A percentile compares a stretch with the other conserved stretches of the same genome.
phyloP scores from a whole-genome alignment of 2,797 vertebrate genomes.

The Phaenicophaeus curvirostris region DNA sequence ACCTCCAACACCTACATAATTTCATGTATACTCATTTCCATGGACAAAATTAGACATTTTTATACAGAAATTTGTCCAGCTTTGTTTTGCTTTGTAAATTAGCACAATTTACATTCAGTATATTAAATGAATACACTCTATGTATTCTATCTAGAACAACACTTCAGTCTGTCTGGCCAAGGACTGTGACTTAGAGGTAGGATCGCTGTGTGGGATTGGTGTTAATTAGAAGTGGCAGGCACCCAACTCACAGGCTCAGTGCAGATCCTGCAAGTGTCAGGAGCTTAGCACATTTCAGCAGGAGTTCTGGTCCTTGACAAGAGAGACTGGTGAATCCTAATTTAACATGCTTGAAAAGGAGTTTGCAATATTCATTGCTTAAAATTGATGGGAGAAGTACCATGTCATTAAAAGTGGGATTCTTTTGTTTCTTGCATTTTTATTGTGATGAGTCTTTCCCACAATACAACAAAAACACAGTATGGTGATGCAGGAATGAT shows the following conservation, averaged over 20 bases:
- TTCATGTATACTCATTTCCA: not conserved
- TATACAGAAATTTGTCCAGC: not conserved
- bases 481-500: not conserved
- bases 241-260: not conserved
- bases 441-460: not conserved
- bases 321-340: not conserved
- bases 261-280: not conserved
- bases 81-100: not conserved
- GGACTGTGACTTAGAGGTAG: not conserved
- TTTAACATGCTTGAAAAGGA: not conserved
- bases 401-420: not conserved
- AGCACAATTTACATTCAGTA: not conserved
- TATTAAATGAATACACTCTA: not conserved
- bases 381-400: not conserved
- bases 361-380: not conserved
- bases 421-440: conserved; percentile 28
- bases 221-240: conserved; percentile 33
- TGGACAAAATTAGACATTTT: not conserved
- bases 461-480: not conserved
- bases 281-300: not conserved
- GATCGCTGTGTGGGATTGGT: not conserved
- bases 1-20: not conserved
- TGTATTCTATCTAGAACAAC: not conserved
- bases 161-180: not conserved
- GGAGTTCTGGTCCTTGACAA: not conserved